Evolutionary conservation across 2,888 invertebrate species (phyloP).

Genomic region (Drosophila picticornis): DNA sequence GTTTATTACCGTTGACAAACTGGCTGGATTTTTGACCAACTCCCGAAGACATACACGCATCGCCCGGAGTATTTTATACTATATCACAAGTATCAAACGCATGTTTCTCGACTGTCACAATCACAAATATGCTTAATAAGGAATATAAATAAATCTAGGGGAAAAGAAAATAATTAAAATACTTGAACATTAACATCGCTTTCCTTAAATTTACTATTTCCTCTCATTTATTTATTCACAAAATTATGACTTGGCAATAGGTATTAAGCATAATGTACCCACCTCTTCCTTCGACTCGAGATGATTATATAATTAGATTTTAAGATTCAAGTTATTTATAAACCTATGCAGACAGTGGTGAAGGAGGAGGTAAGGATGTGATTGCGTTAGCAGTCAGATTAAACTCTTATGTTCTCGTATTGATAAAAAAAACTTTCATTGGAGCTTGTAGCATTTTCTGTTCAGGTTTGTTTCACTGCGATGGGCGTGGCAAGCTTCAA

Average conservation of each 20-base stretch:
- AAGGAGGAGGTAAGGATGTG: background rate
- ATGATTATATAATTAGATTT: background rate
- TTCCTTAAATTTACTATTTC: background rate
- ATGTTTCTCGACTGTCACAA: background rate
- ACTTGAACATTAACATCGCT: background rate
- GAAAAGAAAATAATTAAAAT: background rate
- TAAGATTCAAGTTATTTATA: background rate
- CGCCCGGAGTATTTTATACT: background rate
- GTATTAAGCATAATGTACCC: background rate
- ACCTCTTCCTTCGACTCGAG: background rate
- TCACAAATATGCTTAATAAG: background rate
- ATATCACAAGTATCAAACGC: background rate
- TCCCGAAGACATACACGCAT: background rate
- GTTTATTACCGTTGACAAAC: conserved; percentile 40
- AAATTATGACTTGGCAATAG: too few relatives aligned
- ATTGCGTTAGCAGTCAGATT: background rate
- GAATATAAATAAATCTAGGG: background rate
- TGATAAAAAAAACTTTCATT: background rate
- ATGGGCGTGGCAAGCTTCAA: conserved; percentile 4
- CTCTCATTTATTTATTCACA: background rate
- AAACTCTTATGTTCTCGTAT: background rate
- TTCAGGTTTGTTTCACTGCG: background rate
- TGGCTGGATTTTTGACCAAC: conserved; percentile 57
- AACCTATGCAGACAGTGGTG: too few relatives aligned
- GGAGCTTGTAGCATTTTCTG: background rate